Evolutionary conservation across 2,888 invertebrate genomes (phyloP).

Genomic region (Anthophora plumipes): DNA sequence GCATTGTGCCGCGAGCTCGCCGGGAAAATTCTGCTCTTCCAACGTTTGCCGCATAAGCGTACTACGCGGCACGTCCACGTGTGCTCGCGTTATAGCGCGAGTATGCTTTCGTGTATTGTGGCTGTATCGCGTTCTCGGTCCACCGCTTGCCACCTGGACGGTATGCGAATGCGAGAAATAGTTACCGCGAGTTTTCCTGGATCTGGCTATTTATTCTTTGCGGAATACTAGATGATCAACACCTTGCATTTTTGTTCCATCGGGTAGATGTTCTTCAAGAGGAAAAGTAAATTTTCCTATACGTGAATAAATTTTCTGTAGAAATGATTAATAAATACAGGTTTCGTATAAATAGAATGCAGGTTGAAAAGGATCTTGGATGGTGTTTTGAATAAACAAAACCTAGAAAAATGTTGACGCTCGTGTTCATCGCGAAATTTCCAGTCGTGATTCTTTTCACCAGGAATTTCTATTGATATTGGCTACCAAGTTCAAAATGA

Average conservation of each 20-base stretch:
- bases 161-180: slow-evolving; percentile 61
- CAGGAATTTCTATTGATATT: not conserved
- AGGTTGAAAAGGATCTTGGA: too few relatives aligned
- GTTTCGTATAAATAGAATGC: too few relatives aligned
- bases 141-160: slow-evolving; percentile 64
- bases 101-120: slow-evolving; percentile 15
- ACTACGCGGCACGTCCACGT: not conserved
- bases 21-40: slow-evolving; percentile 30
- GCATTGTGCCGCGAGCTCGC: slow-evolving; percentile 24
- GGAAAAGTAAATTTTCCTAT: too few relatives aligned
- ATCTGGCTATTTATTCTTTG: slow-evolving; percentile 19
- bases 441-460: not conserved
- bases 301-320: too few relatives aligned
- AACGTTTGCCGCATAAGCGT: slow-evolving; percentile 28
- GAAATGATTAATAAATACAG: too few relatives aligned
- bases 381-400: not conserved
- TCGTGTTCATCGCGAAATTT: not conserved
- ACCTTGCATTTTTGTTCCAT: not conserved
- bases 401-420: too few relatives aligned
- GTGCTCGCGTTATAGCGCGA: not conserved
- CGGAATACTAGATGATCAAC: not conserved
- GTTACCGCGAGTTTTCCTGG: slow-evolving; percentile 57
- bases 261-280: not conserved
- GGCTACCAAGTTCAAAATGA: not conserved
- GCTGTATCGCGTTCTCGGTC: slow-evolving; percentile 49